Base-by-base conservation (phyloP, 2,113 vertebrate genomes). In the Mugil cephalus region DNA sequence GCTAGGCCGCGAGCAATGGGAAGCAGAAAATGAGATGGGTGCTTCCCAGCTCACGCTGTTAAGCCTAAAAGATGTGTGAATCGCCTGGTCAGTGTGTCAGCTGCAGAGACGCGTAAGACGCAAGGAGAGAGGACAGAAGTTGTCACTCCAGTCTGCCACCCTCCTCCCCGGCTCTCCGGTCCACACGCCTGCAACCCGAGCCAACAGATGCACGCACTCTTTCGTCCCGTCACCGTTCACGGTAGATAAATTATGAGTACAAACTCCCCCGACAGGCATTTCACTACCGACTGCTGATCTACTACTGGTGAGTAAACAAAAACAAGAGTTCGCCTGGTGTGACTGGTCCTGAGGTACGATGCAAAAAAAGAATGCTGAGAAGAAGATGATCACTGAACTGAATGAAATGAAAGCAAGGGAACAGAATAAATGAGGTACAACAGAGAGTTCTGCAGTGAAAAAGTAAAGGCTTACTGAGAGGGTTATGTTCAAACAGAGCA, bases 121-220 rank as follows among this genome's bases (percentile, higher is more conserved):
- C 30, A 52, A 45, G 68, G 58, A 39, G 47, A 70, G 42, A 69
- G 47, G 51, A 67, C 69, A 80, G 45, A 73, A 38, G 66, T 58
- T 53, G 65, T 80, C 76, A 71, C 73, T 80, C 79, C 17, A 59
- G 76, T 78, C 52, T 80, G 65, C 40, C 65, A 61, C 65, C 46
- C 38, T 79, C 58, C 62, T 69, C 45, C 21, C 36, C 69, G 47
- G 7, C 53, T 43, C 43, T n/a, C 15, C 46, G 74, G 52, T 64
- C 61, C 45, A 56, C 36, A 39, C 61, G 60, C 58, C 75, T 69
- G 46, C 17, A 77, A 47, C 63, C 18, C 0, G n/a, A 56, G 54
- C 36, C n/a, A 82, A 74, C 58, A 80, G 61, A 88, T 72, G 66
- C 59, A 67, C 70, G 54, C 51, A 30, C 66, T 63, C 47, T 56